Base-by-base conservation (phyloP, 2,113 vertebrate species). In the Numida meleagris region DNA sequence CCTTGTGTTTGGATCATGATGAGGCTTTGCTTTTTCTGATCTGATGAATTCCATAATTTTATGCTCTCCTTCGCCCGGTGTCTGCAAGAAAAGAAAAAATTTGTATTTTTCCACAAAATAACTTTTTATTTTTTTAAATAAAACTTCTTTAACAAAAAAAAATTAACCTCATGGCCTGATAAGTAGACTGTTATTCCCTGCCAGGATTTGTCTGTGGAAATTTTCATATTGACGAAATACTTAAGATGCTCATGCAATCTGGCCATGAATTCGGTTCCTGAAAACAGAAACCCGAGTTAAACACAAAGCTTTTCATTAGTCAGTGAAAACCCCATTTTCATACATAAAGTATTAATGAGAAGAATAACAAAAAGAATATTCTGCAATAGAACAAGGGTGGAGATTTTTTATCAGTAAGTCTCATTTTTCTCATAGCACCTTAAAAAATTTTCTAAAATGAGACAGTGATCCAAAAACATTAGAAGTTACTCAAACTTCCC, bases 31-130 rank as follows among this genome's bases (percentile, higher is more conserved):
- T 94, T 98, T 99, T 96, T 99, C 99, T 11, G 99, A 99, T 95
- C 99, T 98, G 94, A 99, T 99, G 96, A 99, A 99, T 96, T 99
- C 99, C 99, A 99, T 99, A 96, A 99, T 99, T 98, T 99, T 99
- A 93, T 99, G 99, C 81, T 99, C 99, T 93, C 99, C 99, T 97
- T 99, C 99, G 55, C 99, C 99, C 8, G 99, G 99, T 62, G 99
- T 99, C 99, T 99, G 94, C 66, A 92, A n/a, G 84, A n/a, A 31
- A 91, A 53, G 58, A 10, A 87, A 73, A 24, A 58, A 13, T 75
- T 90, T 93, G 55, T 45, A 70, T 45, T 91, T 58, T 53, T 50
- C n/a, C 77, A 75, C n/a, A 83, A 65, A 95, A 90, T 50, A 85
- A 55, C 74, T 75, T 55, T 2, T 9, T n/a, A 51, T 57, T 70